A percentile compares a stretch with the other conserved stretches of the same genome.
Evolutionary conservation across 1,140 invertebrate genomes (phyloP).

Genomic region (Drosophila virilis): DNA sequence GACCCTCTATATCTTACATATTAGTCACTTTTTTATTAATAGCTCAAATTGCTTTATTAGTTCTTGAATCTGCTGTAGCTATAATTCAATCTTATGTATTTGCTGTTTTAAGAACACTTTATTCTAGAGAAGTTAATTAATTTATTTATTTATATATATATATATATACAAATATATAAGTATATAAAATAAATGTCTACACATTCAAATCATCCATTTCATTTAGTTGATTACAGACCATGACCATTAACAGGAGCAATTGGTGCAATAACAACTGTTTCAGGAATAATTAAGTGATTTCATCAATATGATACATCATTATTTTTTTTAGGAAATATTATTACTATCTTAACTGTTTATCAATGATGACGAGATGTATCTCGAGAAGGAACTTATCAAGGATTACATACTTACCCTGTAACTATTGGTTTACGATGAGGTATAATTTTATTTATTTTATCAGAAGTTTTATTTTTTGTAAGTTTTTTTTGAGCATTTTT

Average conservation of each 20-base stretch:
- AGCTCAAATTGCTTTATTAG: too few relatives aligned
- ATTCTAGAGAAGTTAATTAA: too few relatives aligned
- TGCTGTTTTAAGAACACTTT: too few relatives aligned
- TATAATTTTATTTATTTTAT: conserved; percentile 61
- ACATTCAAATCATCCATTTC: conserved; percentile 83
- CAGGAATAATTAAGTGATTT: conserved; percentile 78
- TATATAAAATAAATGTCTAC: too few relatives aligned
- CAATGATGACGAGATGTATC: conserved; percentile 88
- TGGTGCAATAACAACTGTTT: conserved; percentile 54
- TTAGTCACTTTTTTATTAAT: too few relatives aligned
- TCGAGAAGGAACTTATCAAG: conserved; percentile 84
- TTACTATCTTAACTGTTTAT: conserved; percentile 85
- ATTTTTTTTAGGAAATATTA: conserved; percentile 84
- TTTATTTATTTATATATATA: too few relatives aligned
- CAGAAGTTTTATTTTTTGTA: conserved; percentile 50
- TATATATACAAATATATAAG: too few relatives aligned
- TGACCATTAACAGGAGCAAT: conserved; percentile 51
- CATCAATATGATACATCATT: conserved; percentile 84
- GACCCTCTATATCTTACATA: too few relatives aligned
- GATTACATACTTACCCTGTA: not conserved
- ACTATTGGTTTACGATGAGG: conserved; percentile 84
- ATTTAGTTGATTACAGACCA: conserved; percentile 86
- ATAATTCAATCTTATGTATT: too few relatives aligned
- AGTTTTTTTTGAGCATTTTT: conserved; percentile 85
- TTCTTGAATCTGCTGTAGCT: too few relatives aligned